phyloP scores from a whole-genome alignment of 2,888 invertebrate species.

The Tolmerus cingulatus region DNA sequence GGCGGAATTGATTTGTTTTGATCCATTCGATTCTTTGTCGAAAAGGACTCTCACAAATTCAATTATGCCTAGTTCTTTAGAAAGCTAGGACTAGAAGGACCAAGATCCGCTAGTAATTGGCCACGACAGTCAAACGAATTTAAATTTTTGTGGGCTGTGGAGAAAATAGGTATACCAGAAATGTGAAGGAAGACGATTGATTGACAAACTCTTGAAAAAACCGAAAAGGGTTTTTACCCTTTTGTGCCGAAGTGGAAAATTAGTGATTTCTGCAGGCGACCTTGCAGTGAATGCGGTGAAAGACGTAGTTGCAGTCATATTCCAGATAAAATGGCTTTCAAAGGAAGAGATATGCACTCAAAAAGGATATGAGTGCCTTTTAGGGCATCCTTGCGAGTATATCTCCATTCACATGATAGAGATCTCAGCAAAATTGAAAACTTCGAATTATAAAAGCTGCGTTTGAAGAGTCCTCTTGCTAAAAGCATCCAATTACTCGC shows the following conservation, averaged over 20 bases:
- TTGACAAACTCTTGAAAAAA: not conserved
- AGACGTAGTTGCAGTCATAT: not conserved
- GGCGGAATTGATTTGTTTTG: conserved; percentile 39
- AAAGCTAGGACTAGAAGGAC: not conserved
- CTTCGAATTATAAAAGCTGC: not conserved
- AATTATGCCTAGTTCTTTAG: not conserved
- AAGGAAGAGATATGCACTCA: not conserved
- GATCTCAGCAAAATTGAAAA: not conserved
- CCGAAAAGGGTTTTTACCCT: not conserved
- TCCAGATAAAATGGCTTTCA: not conserved
- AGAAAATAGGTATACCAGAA: not conserved
- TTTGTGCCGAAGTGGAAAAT: not conserved
- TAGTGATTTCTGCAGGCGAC: not conserved
- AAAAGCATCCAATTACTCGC: not conserved
- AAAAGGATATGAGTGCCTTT: not conserved
- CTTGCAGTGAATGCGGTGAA: not conserved
- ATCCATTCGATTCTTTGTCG: conserved; percentile 16
- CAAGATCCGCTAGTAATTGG: conserved; percentile 9
- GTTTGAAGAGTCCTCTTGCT: not conserved
- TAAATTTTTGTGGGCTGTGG: not conserved
- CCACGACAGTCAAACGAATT: not conserved
- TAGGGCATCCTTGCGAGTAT: not conserved
- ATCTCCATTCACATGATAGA: not conserved
- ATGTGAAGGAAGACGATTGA: not conserved
- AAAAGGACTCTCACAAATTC: conserved; percentile 13